Conservation (phyloP, 2,113 vertebrate genomes). For the Recurvirostra avosetta region DNA sequence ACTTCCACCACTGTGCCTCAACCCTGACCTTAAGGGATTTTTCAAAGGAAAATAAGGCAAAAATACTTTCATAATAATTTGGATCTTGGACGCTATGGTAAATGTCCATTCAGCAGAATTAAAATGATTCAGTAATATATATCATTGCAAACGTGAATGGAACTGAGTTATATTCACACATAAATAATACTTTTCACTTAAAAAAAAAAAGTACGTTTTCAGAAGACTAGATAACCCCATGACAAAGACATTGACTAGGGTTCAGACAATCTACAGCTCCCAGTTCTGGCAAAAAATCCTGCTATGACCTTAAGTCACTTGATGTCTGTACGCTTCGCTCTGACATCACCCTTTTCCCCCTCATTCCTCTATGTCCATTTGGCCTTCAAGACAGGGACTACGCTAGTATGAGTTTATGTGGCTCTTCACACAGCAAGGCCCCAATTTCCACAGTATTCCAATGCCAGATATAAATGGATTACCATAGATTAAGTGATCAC, state of each 20-base stretch:
- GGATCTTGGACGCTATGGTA: neutral
- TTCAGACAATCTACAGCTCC: neutral
- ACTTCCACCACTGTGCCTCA: neutral
- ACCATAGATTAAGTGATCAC: neutral
- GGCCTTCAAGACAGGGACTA: neutral
- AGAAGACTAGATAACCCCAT: neutral
- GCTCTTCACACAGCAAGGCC: neutral
- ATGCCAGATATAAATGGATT: neutral
- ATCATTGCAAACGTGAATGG: neutral
- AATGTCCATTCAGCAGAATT: neutral
- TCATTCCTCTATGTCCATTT: neutral
- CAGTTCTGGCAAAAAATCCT: neutral
- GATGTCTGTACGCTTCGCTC: neutral
- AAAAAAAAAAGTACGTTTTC: too few species aligned
- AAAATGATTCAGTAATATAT: neutral
- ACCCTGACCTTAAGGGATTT: neutral
- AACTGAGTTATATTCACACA: neutral
- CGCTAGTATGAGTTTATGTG: too few species aligned
- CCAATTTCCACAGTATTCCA: neutral
- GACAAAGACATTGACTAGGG: neutral
- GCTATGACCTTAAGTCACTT: neutral
- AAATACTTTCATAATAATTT: neutral
- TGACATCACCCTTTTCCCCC: neutral
- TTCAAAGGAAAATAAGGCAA: neutral
- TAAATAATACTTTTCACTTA: neutral